These are phyloP conservation scores for Bostrychus sinensis DNA, from an alignment of 2,113 vertebrate genomes.

Conservation along the genomic window DNA sequence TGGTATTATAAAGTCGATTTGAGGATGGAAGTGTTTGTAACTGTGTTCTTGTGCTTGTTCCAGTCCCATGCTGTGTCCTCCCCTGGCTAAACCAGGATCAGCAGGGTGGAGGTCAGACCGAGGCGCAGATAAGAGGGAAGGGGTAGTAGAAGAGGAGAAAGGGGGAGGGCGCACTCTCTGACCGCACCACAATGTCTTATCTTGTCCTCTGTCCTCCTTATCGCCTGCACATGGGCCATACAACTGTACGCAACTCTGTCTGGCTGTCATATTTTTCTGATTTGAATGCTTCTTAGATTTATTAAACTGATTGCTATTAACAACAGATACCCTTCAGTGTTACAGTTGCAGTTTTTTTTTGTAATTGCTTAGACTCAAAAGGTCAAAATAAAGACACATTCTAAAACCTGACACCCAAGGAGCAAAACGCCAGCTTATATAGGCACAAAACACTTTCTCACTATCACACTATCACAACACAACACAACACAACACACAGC, in stretches of 20 bases:
- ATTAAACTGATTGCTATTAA: not conserved
- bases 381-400: too few species aligned
- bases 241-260: constrained; percentile 37
- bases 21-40: constrained; percentile 16
- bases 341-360: too few species aligned
- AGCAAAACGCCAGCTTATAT: too few species aligned
- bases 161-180: constrained; percentile 63
- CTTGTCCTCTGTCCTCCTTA: constrained; percentile 70
- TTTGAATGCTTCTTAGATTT: constrained; percentile 3
- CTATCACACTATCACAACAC: too few species aligned
- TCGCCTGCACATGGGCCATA: constrained; percentile 51
- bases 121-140: constrained; percentile 66
- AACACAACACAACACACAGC: too few species aligned
- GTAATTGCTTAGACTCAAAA: too few species aligned
- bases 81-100: constrained; percentile 50
- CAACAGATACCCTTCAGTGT: too few species aligned
- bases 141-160: constrained; percentile 45
- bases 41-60: constrained; percentile 51
- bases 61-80: constrained; percentile 49
- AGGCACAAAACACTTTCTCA: too few species aligned
- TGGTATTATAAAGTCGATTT: constrained; percentile 5
- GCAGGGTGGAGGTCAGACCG: constrained; percentile 70
- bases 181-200: constrained; percentile 70
- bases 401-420: too few species aligned
- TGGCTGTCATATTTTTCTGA: constrained; percentile 14